A percentile compares a stretch with the other conserved stretches of the same genome.
These are phyloP conservation scores for Urocolius indicus DNA, from an alignment of 2,113 vertebrate species.

Conservation along the genomic window DNA sequence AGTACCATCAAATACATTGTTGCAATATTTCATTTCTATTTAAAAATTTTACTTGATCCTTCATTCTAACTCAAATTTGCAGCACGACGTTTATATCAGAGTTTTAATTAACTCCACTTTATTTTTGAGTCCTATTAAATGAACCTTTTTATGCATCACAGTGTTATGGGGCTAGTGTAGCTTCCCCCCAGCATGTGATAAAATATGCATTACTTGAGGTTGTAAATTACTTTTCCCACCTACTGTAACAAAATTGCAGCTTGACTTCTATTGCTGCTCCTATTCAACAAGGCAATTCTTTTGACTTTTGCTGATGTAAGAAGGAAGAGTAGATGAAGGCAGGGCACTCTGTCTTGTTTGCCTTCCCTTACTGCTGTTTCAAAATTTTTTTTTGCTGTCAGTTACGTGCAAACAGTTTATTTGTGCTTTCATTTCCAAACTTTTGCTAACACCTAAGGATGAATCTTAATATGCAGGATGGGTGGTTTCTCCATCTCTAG, in stretches of 20 bases:
- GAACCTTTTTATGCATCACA: background rate
- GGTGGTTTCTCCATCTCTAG: background rate
- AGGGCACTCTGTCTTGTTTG: background rate
- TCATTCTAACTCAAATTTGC: background rate
- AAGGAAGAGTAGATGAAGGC: background rate
- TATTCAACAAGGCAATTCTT: background rate
- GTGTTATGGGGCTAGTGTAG: background rate
- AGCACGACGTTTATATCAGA: background rate
- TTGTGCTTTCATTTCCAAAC: background rate
- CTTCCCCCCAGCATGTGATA: background rate
- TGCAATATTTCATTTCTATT: background rate
- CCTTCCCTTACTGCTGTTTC: background rate
- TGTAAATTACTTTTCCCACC: constrained; percentile 16
- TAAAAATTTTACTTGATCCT: background rate
- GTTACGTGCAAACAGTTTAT: background rate
- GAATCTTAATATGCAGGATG: background rate
- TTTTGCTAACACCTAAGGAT: background rate
- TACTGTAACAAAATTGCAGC: background rate
- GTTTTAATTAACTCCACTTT: constrained; percentile 45
- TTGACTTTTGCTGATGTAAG: background rate
- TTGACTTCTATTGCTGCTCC: background rate
- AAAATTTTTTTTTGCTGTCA: background rate
- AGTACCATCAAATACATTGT: background rate
- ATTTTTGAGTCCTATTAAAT: background rate
- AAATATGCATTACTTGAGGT: background rate